Conservation (phyloP, 2,888 invertebrate species). For the Agrotis clavis region DNA sequence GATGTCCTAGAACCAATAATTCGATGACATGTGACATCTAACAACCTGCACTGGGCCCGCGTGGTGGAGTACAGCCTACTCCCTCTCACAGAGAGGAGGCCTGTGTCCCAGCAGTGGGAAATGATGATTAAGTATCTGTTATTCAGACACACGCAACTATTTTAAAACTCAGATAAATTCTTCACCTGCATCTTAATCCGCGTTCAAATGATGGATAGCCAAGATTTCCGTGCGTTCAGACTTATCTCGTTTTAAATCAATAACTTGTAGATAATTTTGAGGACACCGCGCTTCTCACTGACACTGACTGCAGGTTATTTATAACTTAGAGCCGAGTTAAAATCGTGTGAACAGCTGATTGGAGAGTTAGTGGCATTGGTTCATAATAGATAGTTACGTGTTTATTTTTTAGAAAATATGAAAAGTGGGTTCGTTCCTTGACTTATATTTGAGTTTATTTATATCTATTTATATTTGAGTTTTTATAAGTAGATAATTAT, state of each 20-base stretch:
- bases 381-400: not conserved
- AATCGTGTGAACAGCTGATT: constrained; percentile 45
- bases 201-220: constrained; percentile 21
- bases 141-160: not conserved
- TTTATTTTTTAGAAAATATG: not conserved
- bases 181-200: constrained; percentile 10
- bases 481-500: too few species aligned
- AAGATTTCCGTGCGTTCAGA: constrained; percentile 2
- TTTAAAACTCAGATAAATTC: not conserved
- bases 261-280: constrained; percentile 21
- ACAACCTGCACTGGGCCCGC: too few species aligned
- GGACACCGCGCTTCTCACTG: constrained; percentile 7
- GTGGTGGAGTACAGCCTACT: too few species aligned
- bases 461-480: too few species aligned
- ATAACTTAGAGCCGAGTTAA: constrained; percentile 33
- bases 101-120: too few species aligned
- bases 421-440: too few species aligned
- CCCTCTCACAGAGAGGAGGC: too few species aligned
- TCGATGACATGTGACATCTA: too few species aligned
- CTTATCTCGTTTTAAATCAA: constrained; percentile 23
- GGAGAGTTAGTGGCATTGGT: constrained; percentile 3
- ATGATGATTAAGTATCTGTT: too few species aligned
- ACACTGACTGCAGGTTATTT: constrained; percentile 44
- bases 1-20: too few species aligned
- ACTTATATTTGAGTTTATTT: too few species aligned